Conservation (phyloP, 1,140 invertebrate species). For the Oreohelix idahoensis region DNA sequence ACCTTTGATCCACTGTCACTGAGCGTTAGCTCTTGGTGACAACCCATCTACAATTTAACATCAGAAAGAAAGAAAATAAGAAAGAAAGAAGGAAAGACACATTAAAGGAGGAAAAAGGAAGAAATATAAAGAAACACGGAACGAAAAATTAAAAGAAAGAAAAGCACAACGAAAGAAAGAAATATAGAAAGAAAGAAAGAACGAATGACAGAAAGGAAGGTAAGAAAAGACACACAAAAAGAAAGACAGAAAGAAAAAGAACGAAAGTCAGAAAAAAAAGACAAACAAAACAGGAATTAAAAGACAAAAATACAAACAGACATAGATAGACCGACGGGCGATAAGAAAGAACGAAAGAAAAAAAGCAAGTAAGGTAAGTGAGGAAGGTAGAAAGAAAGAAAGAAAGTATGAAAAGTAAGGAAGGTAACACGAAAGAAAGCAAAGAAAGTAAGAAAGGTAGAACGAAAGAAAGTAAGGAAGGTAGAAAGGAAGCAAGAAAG, state of each 20-base stretch:
- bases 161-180: too few species aligned
- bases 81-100: too few species aligned
- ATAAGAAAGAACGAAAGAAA: not conserved
- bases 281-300: too few species aligned
- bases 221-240: too few species aligned
- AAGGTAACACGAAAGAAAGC: not conserved
- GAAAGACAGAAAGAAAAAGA: too few species aligned
- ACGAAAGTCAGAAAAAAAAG: too few species aligned
- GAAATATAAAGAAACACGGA: not conserved
- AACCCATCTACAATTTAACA: not conserved
- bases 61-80: not conserved
- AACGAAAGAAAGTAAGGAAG: not conserved
- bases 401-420: not conserved
- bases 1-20: too few species aligned
- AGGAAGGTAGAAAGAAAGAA: not conserved
- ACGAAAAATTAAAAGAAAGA: too few species aligned
- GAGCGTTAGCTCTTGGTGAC: too few species aligned
- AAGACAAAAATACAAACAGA: too few species aligned
- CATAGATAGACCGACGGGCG: too few species aligned
- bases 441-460: not conserved
- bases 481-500: conserved; percentile 13
- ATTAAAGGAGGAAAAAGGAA: not conserved
- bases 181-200: not conserved
- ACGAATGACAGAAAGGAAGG: too few species aligned
- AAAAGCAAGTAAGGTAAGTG: not conserved